Percentiles rank a stretch among this genome's conserved stretches.
These are phyloP conservation scores for human DNA, from an alignment of 2,113 vertebrate genomes.

Conservation along the genomic window GRCh38 chr17:70180001-70180500, in stretches of 20 bases:
- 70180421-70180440: not conserved
- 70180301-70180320: not conserved
- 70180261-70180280: not conserved
- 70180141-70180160: conserved; percentile 48
- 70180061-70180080: not conserved
- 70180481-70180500: not conserved
- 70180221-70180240: conserved; percentile 55
- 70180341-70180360: not conserved
- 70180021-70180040: conserved; percentile 90
- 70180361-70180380: not conserved
- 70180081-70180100: not conserved
- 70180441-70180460: not conserved
- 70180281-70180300: not conserved
- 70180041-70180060: conserved; percentile 59
- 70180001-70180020: conserved; percentile 99
- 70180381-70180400: not conserved
- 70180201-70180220: conserved; percentile 67
- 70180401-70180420: not conserved
- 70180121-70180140: not conserved
- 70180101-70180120: not conserved
- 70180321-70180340: not conserved
- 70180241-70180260: not conserved
- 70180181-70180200: not conserved
- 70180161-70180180: conserved; percentile 17
- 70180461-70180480: not conserved